Base-by-base conservation (phyloP, 2,113 vertebrate genomes). In the Ptyas mucosa region DNA sequence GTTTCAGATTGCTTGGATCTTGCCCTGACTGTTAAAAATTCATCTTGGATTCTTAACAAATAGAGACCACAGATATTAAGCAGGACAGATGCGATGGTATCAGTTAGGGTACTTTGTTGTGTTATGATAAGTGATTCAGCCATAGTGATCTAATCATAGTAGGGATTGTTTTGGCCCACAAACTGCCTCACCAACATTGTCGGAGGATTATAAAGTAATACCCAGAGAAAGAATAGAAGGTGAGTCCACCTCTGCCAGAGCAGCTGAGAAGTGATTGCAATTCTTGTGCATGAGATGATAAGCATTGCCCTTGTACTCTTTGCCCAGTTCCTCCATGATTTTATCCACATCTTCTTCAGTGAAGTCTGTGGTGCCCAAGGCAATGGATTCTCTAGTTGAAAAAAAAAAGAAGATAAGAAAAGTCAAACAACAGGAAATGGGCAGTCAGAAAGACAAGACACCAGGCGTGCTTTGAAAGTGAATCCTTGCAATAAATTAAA, bases 231-330 rank as follows among this genome's bases (percentile, higher is more conserved):
- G 6, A 21, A 95, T 39, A 52, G 87, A 0, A 0, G 51, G 34
- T 91, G 89, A 92, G 61, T 96, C 34, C 75, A 99, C 98, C 98
- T 99, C 98, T 94, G 98, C 98, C 93, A 99, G 96, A n/a, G 98
- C 98, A 95, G 98, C 98, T 75, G 98, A 98, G 96, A 99, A 99
- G 96, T 99, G 98, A 96, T 98, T 98, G 95, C 98, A 99, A 97
- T 99, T 98, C 96, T 99, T 98, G 97, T 99, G 98, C 98, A 98
- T 98, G 91, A 98, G 97, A 92, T 98, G 98, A 94, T 98, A 99
- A 0, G 98, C 98, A 0, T 98, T 98, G 64, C 98, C 98, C 96
- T 98, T 98, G 95, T 98, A 99, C 91, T 99, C 98, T 95, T 98
- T 99, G 23, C 98, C 98, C n/a, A 99, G 97, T 95, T 99, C 98